Percentiles rank a stretch among this genome's conserved stretches.
These are phyloP conservation scores for Limnephilus auricula DNA, from an alignment of 2,888 invertebrate species.

Conservation along the genomic window DNA sequence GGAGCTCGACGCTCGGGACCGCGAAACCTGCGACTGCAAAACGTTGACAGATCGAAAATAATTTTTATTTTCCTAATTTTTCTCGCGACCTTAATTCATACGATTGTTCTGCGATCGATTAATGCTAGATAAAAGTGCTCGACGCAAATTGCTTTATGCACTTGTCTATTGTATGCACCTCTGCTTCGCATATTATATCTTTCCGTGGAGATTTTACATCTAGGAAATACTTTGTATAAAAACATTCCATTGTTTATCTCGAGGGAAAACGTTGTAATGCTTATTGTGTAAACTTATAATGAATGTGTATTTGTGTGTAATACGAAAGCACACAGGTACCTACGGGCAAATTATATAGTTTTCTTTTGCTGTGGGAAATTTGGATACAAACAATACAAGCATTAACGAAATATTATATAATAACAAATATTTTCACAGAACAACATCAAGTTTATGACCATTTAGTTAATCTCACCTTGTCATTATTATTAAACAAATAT, in stretches of 20 bases:
- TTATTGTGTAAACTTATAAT: slow-evolving; percentile 46
- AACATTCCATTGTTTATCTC: slow-evolving; percentile 54
- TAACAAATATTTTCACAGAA: not conserved
- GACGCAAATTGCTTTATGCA: slow-evolving; percentile 43
- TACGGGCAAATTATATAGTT: not conserved
- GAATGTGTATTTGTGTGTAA: slow-evolving; percentile 15
- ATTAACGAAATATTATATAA: slow-evolving; percentile 16
- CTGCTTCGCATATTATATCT: slow-evolving; percentile 5
- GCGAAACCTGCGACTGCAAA: slow-evolving; percentile 42
- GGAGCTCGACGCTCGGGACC: slow-evolving; percentile 47
- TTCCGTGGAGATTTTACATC: slow-evolving; percentile 9
- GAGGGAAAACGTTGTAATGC: slow-evolving; percentile 54
- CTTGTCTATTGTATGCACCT: slow-evolving; percentile 29
- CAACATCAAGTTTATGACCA: not conserved
- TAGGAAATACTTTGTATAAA: slow-evolving; percentile 24
- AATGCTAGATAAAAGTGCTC: slow-evolving; percentile 25
- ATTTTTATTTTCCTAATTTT: slow-evolving; percentile 26
- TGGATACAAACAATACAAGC: not conserved
- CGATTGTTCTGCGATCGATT: slow-evolving; percentile 45
- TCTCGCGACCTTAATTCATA: slow-evolving; percentile 50
- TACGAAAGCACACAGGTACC: not conserved
- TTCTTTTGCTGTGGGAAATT: slow-evolving; percentile 20
- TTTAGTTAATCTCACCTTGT: not conserved
- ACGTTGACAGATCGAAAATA: not conserved
- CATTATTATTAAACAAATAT: not conserved